Evolutionary conservation across 2,113 vertebrate genomes (phyloP).

Genomic region (Hippocampus zosterae): DNA sequence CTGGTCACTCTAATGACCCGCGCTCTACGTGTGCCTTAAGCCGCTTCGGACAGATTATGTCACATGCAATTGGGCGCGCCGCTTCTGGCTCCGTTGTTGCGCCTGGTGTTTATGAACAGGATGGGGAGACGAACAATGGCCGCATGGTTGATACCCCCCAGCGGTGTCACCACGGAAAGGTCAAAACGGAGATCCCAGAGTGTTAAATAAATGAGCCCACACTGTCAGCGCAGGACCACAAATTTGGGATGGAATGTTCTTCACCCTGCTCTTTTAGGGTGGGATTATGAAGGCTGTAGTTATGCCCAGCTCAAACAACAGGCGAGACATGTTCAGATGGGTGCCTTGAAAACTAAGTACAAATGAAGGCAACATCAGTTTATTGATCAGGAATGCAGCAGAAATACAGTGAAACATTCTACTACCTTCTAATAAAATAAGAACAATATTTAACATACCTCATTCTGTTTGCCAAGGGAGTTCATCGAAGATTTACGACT

Average conservation of each 20-base stretch:
- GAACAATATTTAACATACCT: too few relatives aligned
- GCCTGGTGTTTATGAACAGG: constrained; percentile 64
- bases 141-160: constrained; percentile 58
- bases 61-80: constrained; percentile 68
- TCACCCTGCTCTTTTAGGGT: constrained; percentile 22
- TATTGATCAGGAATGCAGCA: too few relatives aligned
- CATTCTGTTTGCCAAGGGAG: too few relatives aligned
- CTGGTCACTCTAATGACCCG: constrained; percentile 64
- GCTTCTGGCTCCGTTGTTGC: constrained; percentile 57
- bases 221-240: constrained; percentile 44
- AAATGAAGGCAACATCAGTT: too few relatives aligned
- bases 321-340: too few relatives aligned
- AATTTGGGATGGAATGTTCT: constrained; percentile 62
- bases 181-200: constrained; percentile 64
- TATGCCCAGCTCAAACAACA: too few relatives aligned
- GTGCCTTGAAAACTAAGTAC: too few relatives aligned
- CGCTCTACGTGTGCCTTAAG: constrained; percentile 69
- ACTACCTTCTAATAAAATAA: too few relatives aligned
- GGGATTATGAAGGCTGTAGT: not conserved
- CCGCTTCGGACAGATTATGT: constrained; percentile 74
- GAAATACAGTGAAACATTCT: too few relatives aligned
- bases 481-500: too few relatives aligned
- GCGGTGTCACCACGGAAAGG: constrained; percentile 53
- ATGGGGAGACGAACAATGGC: constrained; percentile 64
- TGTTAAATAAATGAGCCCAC: constrained; percentile 69